Conservation (phyloP, 2,113 vertebrate species). For the Poeciliopsis retropinna region DNA sequence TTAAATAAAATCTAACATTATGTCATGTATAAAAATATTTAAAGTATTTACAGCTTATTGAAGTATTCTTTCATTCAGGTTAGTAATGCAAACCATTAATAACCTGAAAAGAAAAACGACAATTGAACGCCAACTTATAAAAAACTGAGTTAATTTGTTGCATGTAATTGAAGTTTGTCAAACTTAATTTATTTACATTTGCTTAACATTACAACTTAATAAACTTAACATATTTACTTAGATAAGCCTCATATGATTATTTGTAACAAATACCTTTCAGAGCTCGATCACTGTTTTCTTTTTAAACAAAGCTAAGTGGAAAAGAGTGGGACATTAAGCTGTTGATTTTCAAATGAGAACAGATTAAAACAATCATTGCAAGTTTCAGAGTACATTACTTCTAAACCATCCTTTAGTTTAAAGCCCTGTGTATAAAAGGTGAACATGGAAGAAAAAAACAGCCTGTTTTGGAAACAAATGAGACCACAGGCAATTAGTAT, state of each 20-base stretch:
- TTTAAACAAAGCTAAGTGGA: constrained; percentile 6
- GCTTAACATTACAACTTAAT: no score
- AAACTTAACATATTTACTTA: no score
- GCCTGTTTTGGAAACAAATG: constrained; percentile 39
- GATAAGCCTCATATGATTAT: no score
- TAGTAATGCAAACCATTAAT: background rate
- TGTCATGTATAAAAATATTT: background rate
- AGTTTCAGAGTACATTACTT: constrained; percentile 23
- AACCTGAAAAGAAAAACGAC: no score
- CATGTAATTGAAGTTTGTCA: no score
- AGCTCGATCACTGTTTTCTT: no score
- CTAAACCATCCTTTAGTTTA: constrained; percentile 29
- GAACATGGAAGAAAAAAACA: constrained; percentile 1
- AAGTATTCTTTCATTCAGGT: background rate
- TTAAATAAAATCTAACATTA: no score
- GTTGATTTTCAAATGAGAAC: background rate
- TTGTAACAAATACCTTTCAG: no score
- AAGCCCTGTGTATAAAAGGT: constrained; percentile 23
- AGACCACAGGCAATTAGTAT: constrained; percentile 58
- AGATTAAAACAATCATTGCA: constrained; percentile 7
- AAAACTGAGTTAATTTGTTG: no score
- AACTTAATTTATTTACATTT: no score
- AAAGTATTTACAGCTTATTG: no score
- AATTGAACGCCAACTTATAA: no score
- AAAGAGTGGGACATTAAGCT: constrained; percentile 3